phyloP scores from a whole-genome alignment of 2,888 invertebrate species.

The Gymnosoma rotundatum region DNA sequence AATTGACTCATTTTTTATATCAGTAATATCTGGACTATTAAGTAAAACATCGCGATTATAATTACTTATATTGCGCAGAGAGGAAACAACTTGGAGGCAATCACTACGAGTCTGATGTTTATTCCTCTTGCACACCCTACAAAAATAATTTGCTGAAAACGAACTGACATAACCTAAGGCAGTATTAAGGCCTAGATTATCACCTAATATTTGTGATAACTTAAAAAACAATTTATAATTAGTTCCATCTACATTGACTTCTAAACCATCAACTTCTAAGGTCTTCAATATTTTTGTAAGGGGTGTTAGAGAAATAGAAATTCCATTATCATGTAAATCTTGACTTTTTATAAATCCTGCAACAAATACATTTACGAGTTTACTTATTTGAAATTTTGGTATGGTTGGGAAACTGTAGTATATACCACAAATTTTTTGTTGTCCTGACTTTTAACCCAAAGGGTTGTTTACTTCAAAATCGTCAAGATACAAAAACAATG shows the following conservation, averaged over 20 bases:
- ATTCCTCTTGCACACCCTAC: constrained; percentile 63
- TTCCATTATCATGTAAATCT: constrained; percentile 57
- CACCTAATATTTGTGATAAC: constrained; percentile 62
- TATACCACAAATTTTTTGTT: constrained; percentile 57
- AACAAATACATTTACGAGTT: constrained; percentile 61
- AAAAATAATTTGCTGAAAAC: constrained; percentile 65
- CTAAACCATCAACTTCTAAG: constrained; percentile 59
- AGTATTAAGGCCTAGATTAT: constrained; percentile 58
- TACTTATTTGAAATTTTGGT: constrained; percentile 41
- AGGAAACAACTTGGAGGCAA: constrained; percentile 45
- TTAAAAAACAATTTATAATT: constrained; percentile 54
- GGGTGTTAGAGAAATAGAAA: constrained; percentile 52
- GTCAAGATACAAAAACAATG: constrained; percentile 42
- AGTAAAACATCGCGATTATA: constrained; percentile 52
- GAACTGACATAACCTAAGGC: constrained; percentile 57
- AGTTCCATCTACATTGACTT: constrained; percentile 46
- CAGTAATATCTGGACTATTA: constrained; percentile 57
- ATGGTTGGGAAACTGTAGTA: constrained; percentile 60
- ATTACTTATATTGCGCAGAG: constrained; percentile 61
- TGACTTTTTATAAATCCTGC: not conserved
- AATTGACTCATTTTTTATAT: constrained; percentile 57
- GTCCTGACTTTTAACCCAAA: constrained; percentile 53
- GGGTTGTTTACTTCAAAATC: constrained; percentile 60
- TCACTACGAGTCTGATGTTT: constrained; percentile 50
- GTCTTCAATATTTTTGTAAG: constrained; percentile 59